phyloP scores from a whole-genome alignment of 2,888 invertebrate species.

The Eilema griseolum region DNA sequence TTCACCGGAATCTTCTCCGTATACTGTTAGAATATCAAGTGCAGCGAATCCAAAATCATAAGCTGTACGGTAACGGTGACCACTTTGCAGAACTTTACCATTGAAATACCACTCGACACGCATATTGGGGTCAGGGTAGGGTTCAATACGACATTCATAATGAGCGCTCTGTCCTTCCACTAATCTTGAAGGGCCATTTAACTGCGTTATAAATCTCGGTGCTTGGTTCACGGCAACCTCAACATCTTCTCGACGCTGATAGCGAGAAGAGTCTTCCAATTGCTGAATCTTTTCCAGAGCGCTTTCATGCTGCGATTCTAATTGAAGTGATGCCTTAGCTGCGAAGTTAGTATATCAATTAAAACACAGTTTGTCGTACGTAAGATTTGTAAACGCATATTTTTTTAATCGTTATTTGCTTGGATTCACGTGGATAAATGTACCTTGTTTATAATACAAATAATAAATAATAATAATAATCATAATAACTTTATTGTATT shows the following conservation, averaged over 20 bases:
- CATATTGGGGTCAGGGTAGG: slow-evolving; percentile 95
- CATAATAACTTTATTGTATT: too few species aligned
- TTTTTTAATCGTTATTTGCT: not conserved
- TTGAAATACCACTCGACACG: slow-evolving; percentile 98
- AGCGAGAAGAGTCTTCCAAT: slow-evolving; percentile 93
- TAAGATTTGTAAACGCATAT: not conserved
- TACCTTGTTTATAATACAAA: too few species aligned
- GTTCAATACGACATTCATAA: slow-evolving; percentile 97
- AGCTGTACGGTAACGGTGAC: slow-evolving; percentile 96
- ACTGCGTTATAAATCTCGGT: slow-evolving; percentile 94
- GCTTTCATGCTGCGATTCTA: slow-evolving; percentile 96
- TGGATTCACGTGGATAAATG: not conserved
- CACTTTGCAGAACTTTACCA: slow-evolving; percentile 94
- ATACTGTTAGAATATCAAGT: slow-evolving; percentile 97
- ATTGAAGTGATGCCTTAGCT: slow-evolving; percentile 95
- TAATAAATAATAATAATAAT: too few species aligned
- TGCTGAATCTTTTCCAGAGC: slow-evolving; percentile 95
- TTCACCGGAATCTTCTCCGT: slow-evolving; percentile 97
- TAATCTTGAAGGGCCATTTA: slow-evolving; percentile 94
- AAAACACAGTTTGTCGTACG: too few species aligned
- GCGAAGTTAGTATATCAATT: slow-evolving; percentile 29
- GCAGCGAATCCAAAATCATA: slow-evolving; percentile 99
- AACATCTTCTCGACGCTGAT: slow-evolving; percentile 93
- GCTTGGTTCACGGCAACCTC: slow-evolving; percentile 93
- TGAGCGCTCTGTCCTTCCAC: slow-evolving; percentile 96